Evolutionary conservation across 2,888 invertebrate genomes (phyloP), one percentile per base, ranked within the genome.

Genomic region (Ypsolopha scabrella): DNA sequence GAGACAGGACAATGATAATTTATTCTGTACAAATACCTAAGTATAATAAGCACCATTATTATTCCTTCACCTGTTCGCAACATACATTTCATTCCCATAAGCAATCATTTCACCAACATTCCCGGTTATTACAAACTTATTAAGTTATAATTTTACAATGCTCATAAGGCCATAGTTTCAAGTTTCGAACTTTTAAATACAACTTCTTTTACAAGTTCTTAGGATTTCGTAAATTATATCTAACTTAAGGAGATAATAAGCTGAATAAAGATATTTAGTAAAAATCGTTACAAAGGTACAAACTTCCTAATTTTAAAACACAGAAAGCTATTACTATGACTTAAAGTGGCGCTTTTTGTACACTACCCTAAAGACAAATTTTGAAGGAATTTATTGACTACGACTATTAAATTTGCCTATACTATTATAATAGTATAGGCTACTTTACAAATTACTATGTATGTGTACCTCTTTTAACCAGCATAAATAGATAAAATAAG

Each of bases 401-500:
- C 24, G 4, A 3, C 24, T 24, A 24, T 4, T 2, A 2, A 24
- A 24, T 24, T 24, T 24, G 24, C 24, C 24, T 24, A 24, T 24
- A 24, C 24, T 4, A 24, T 24, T 24, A 24, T 24, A 2, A 24
- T 24, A 4, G 24, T 24, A 24, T 48, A 34, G 60, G 60, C 63
- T 65, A 68, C 72, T 74, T 75, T 82, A 82, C 80, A 82, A 69
- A 70, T 77, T 81, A 80, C 74, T 67, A 56, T 69, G 68, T 71
- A 79, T 70, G 78, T 82, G 83, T 81, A 81, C 81, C 81, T 80
- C 82, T 74, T 74, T 76, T 81, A 80, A 83, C 83, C 82, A 83
- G 83, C 83, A 70, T 76, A 75, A 43, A 9, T 43, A 43, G 13
- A 43, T 43, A 43, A 24, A 43, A 6, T 43, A 43, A 24, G 13